These are phyloP conservation scores for Xestia xanthographa DNA, from an alignment of 2,888 invertebrate species.

Conservation along the genomic window DNA sequence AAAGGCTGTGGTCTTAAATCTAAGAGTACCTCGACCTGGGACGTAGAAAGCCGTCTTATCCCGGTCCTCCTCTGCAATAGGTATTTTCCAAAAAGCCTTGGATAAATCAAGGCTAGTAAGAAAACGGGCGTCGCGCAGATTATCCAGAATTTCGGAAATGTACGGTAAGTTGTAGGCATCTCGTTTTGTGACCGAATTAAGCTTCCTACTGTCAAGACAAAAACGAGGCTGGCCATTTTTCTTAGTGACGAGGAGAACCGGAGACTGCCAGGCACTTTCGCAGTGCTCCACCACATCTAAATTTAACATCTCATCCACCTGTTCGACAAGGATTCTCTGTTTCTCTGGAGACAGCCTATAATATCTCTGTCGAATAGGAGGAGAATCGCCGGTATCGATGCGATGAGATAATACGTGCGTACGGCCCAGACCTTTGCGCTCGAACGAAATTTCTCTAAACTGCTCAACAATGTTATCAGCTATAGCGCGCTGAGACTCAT, in stretches of 20 bases:
- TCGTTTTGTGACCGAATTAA: background rate
- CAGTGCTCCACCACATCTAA: background rate
- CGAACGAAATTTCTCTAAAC: too few relatives aligned
- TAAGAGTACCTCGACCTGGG: background rate
- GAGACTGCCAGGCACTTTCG: slow-evolving; percentile 1
- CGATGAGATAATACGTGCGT: background rate
- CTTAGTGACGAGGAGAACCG: background rate
- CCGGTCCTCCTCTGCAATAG: background rate
- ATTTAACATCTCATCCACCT: background rate
- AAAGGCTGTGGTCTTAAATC: slow-evolving; percentile 5
- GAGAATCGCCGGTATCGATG: background rate
- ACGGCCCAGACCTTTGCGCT: too few relatives aligned
- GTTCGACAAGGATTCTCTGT: slow-evolving; percentile 6
- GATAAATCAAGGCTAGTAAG: slow-evolving; percentile 2
- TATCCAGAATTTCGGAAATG: background rate
- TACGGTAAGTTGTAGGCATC: slow-evolving; percentile 5
- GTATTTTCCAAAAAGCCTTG: slow-evolving; percentile 1
- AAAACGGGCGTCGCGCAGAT: background rate
- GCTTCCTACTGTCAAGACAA: background rate
- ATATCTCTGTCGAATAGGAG: background rate
- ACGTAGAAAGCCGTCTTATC: background rate
- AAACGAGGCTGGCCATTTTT: slow-evolving; percentile 8
- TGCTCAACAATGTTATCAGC: too few relatives aligned
- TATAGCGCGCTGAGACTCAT: too few relatives aligned
- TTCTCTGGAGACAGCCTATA: background rate